Conservation (phyloP, 1,140 invertebrate species). For the Drosophila pectinifera region DNA sequence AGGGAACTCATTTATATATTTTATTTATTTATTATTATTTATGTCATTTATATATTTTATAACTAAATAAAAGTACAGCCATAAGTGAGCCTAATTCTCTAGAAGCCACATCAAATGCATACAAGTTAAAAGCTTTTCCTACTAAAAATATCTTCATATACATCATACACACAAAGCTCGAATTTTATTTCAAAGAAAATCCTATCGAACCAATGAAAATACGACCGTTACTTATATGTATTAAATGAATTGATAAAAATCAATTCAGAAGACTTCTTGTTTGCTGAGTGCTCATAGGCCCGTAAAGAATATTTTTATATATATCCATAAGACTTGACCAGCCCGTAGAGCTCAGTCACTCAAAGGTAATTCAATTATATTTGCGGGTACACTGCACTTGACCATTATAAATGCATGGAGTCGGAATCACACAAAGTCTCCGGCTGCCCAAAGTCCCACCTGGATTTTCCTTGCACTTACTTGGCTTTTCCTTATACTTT, state of each 20-base stretch:
- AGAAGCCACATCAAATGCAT: neutral
- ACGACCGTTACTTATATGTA: neutral
- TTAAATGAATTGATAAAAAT: neutral
- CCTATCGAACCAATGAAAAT: neutral
- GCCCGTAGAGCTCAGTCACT: neutral
- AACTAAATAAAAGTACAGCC: neutral
- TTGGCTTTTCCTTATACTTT: conserved; percentile 18
- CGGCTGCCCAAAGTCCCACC: neutral
- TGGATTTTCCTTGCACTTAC: conserved; percentile 3
- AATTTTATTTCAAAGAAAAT: neutral
- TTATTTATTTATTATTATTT: too few species aligned
- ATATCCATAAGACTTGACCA: neutral
- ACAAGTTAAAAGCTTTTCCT: neutral
- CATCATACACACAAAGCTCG: neutral
- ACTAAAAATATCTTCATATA: neutral
- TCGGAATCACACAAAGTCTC: conserved; percentile 49
- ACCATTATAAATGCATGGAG: conserved; percentile 46
- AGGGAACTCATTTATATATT: neutral
- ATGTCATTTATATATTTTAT: too few species aligned
- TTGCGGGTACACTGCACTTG: conserved; percentile 28
- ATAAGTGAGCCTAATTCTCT: too few species aligned
- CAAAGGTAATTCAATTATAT: conserved; percentile 67
- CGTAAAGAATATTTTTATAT: neutral
- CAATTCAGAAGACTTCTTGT: neutral
- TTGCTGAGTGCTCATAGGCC: neutral